Evolutionary conservation across 2,797 vertebrate genomes (phyloP), one percentile per base, ranked within the genome.

Genomic region (Thalassophryne amazonica): DNA sequence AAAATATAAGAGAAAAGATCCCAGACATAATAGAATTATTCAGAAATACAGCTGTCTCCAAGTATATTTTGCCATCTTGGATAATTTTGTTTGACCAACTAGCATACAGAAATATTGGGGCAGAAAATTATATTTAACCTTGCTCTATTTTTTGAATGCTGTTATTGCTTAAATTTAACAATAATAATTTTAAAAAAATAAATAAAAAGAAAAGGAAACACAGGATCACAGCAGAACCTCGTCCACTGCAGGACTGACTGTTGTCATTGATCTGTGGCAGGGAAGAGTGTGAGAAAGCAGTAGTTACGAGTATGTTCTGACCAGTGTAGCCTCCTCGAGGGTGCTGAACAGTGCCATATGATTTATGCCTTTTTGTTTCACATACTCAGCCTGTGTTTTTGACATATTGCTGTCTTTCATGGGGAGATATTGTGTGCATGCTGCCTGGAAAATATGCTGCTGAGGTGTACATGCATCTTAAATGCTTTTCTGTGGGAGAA

Each of bases 281-380:
- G 13, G 24, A 20, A 35, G 28, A 13, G 25, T 15, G 14, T 19
- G 33, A 3, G 6, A n/a, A n/a, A 32, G 34, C 10, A 14, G 18
- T 12, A 29, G 19, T 13, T 14, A 22, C 38, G 17, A n/a, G n/a
- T n/a, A 56, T 39, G 27, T 32, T 23, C 35, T 37, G 38, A 51
- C 24, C 41, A 30, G 23, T 12, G 18, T 66, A 69, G 37, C 19
- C 40, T 28, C 43, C n/a, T n/a, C 29, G 22, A 17, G 20, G 43
- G 54, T 27, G 22, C 11, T 23, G 27, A 68, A 34, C 33, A 35
- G 18, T 40, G 37, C 16, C 29, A 40, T 39, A 38, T 51, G 28
- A 55, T 63, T 54, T 20, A 52, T 32, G 39, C 31, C 22, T 9
- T 11, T 75, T 64, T 60, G 69, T 76, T 77, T 48, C 48, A 20